A percentile compares a stretch with the other conserved stretches of the same genome.
Conservation (phyloP, 2,113 vertebrate genomes). For the Mormyrus iriodes region DNA sequence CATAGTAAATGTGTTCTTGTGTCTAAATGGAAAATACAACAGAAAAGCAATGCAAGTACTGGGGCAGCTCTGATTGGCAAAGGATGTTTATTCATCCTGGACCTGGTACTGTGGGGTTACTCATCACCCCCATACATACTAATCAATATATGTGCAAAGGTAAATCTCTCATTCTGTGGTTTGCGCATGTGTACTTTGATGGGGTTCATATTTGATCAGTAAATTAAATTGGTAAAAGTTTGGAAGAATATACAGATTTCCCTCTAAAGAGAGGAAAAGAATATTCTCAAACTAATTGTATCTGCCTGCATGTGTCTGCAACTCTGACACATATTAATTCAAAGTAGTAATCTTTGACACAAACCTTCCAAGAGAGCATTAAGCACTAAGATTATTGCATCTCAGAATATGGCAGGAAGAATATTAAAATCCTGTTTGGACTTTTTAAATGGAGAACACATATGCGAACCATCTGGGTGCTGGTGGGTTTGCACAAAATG, state of each 20-base stretch:
- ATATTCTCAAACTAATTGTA: background rate
- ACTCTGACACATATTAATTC: background rate
- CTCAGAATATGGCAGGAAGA: background rate
- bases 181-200: background rate
- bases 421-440: background rate
- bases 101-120: background rate
- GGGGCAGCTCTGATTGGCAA: background rate
- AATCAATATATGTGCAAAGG: background rate
- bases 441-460: constrained; percentile 10
- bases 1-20: background rate
- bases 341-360: background rate
- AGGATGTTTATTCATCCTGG: background rate
- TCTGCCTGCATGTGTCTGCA: background rate
- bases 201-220: background rate
- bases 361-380: background rate
- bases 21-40: background rate
- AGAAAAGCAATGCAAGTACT: background rate
- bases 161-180: background rate
- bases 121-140: background rate
- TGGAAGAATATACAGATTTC: background rate
- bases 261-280: background rate
- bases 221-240: background rate
- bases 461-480: constrained; percentile 17
- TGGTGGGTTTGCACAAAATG: background rate
- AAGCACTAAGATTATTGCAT: background rate